Evolutionary conservation across 2,113 vertebrate genomes (phyloP), one percentile per base, ranked within the genome.

Genomic region (Bujurquina vittata): DNA sequence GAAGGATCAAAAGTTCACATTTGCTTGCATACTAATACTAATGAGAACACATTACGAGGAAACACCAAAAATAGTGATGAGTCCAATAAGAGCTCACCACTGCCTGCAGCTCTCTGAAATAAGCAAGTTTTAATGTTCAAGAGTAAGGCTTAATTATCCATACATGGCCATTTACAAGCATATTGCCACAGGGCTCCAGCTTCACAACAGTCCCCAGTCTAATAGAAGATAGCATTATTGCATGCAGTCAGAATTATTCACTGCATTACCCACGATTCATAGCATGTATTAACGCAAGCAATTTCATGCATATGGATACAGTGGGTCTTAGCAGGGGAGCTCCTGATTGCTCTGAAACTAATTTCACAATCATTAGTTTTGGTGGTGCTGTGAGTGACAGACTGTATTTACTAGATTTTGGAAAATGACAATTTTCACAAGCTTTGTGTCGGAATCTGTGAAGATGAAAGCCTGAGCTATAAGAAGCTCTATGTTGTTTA

Each of bases 321-420:
- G 97, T 97, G 96, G 96, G 96, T 97, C 97, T 97, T 97, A 96
- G 97, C 96, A 96, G 96, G 92, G 94, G 94, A 96, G 96, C 96
- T 96, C 96, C 96, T 98, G 97, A 98, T 97, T 97, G 97, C 97
- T 96, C 96, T 96, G 96, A 98, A 98, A 98, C 97, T 98, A 98
- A 99, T 99, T 98, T 99, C 98, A 98, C 97, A 97, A 98, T 98
- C 97, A 98, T 99, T 99, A 99, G 97, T 98, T 98, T 95, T 94
- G 97, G 90, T 80, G 91, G 87, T 86, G 88, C 63, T 65, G 90
- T 93, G 88, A 93, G 83, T 93, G 91, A 93, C 89, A 77, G 77
- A 83, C 77, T 91, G 88, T 87, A 88, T 92, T 92, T 87, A 88
- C 84, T 79, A 92, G 82, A 87, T 91, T 80, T 91, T 58, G 59